Conservation (phyloP, 2,888 invertebrate species). For the Eupithecia pulchellata region DNA sequence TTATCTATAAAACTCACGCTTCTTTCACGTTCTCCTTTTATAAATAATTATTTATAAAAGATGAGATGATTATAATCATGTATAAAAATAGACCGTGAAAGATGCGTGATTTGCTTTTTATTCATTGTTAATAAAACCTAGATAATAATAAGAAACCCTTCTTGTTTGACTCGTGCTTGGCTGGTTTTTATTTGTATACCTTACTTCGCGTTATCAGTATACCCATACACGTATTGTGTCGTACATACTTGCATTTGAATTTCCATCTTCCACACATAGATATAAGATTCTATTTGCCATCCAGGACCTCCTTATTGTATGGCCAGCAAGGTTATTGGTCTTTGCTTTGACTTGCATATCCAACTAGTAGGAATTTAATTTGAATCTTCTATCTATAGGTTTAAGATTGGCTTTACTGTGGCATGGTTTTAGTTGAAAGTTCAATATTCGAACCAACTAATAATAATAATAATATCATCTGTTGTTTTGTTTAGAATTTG, state of each 20-base stretch:
- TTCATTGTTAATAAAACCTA: too few relatives aligned
- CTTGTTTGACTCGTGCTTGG: neutral
- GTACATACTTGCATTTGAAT: neutral
- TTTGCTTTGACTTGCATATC: neutral
- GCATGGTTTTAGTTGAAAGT: neutral
- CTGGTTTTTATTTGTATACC: constrained; percentile 24
- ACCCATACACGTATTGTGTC: constrained; percentile 34
- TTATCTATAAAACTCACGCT: too few relatives aligned
- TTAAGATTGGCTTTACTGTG: neutral
- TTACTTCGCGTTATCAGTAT: constrained; percentile 41
- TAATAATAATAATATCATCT: too few relatives aligned
- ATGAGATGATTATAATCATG: too few relatives aligned
- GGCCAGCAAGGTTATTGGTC: neutral
- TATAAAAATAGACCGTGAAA: too few relatives aligned
- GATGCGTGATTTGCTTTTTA: too few relatives aligned
- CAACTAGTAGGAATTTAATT: neutral
- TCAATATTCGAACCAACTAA: neutral
- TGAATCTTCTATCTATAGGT: neutral
- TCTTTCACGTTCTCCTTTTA: too few relatives aligned
- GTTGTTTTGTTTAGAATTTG: neutral
- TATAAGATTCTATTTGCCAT: neutral
- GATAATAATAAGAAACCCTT: neutral
- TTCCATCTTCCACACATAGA: neutral
- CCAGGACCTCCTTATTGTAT: neutral
- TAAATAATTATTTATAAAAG: too few relatives aligned